Percentiles rank a stretch among this genome's conserved stretches.
Conservation (phyloP, 2,113 vertebrate genomes). For the Chaetura pelagica region DNA sequence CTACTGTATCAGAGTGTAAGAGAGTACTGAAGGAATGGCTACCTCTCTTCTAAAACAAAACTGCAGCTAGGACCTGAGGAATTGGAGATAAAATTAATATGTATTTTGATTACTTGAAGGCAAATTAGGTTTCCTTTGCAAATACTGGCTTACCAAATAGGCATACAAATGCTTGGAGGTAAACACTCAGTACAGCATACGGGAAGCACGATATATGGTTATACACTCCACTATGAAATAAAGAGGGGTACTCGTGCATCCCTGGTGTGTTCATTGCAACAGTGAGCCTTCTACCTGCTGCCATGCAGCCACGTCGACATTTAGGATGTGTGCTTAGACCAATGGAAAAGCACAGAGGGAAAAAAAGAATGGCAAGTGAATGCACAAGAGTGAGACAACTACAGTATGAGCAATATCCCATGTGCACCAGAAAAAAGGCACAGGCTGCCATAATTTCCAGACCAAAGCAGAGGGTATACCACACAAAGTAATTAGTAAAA, state of each 20-base stretch:
- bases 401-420: not conserved
- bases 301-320: not conserved
- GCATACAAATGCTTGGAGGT: not conserved
- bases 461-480: not conserved
- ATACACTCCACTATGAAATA: not conserved
- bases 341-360: not conserved
- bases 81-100: not conserved
- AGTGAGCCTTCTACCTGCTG: not conserved
- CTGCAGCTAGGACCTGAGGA: not conserved
- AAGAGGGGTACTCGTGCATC: not conserved
- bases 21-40: not conserved
- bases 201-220: not conserved
- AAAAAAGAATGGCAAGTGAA: not conserved
- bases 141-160: not conserved
- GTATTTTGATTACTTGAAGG: not conserved
- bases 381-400: not conserved
- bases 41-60: not conserved
- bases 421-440: not conserved
- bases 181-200: not conserved
- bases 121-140: conserved; percentile 11
- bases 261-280: not conserved
- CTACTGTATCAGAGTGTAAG: not conserved
- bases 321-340: not conserved
- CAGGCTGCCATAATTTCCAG: not conserved
- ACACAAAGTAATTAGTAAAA: not conserved